These are phyloP conservation scores for Meandrina meandrites DNA, from an alignment of 92 coral and sea anemone genomes.

Conservation along the genomic window DNA sequence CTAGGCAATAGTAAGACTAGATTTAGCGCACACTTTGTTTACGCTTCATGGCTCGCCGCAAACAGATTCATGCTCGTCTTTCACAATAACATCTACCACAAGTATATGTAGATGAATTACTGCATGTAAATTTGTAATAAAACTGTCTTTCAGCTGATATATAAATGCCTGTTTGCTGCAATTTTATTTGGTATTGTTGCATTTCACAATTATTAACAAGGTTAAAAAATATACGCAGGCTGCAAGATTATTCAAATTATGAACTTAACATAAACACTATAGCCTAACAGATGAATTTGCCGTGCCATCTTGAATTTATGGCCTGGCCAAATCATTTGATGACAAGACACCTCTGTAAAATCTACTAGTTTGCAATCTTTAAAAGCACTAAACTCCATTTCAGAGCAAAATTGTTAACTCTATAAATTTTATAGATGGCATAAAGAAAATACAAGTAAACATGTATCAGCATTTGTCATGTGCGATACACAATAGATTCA, in stretches of 20 bases:
- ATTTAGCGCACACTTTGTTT: background rate
- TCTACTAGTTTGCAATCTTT: background rate
- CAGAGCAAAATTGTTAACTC: background rate
- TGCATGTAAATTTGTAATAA: too few species aligned
- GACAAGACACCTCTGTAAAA: background rate
- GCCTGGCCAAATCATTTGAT: too few species aligned
- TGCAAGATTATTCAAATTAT: too few species aligned
- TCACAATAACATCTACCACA: background rate
- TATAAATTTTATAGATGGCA: background rate
- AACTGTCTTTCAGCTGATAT: too few species aligned
- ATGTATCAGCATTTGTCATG: background rate
- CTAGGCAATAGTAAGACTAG: slow-evolving; percentile 5
- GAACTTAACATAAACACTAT: too few species aligned
- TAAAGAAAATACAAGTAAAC: too few species aligned
- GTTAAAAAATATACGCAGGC: too few species aligned
- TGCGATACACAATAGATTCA: background rate
- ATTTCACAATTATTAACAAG: too few species aligned
- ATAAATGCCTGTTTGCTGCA: too few species aligned
- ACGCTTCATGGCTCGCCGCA: background rate
- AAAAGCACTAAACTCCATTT: too few species aligned
- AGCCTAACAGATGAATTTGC: background rate
- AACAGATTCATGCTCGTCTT: background rate
- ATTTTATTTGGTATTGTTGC: too few species aligned
- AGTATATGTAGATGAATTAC: background rate
- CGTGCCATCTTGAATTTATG: background rate